These are phyloP conservation scores for Pogonus chalceus DNA, from an alignment of 1,140 invertebrate species.

Conservation along the genomic window DNA sequence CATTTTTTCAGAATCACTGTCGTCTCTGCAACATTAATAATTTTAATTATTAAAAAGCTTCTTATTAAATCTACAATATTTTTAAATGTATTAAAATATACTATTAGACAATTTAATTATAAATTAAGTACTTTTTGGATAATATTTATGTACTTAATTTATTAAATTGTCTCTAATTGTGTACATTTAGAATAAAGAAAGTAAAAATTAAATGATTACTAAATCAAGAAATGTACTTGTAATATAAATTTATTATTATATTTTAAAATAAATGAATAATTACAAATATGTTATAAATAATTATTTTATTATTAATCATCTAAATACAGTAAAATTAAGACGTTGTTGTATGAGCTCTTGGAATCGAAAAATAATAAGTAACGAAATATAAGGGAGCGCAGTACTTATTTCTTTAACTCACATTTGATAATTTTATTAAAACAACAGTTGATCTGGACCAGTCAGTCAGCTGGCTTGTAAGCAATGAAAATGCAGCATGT, in stretches of 20 bases:
- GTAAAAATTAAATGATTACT: no score
- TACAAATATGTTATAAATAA: slow-evolving; percentile 14
- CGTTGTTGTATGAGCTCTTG: background rate
- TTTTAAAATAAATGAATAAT: no score
- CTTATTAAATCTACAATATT: no score
- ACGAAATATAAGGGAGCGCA: background rate
- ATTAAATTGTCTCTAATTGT: no score
- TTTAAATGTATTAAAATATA: no score
- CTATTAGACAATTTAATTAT: no score
- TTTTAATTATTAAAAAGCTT: no score
- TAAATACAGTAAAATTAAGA: background rate
- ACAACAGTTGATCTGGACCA: slow-evolving; percentile 21
- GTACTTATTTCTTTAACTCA: slow-evolving; percentile 10
- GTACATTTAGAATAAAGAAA: no score
- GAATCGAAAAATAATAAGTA: background rate
- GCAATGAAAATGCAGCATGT: slow-evolving; percentile 12
- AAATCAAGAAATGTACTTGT: no score
- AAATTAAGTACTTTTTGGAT: no score
- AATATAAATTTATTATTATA: no score
- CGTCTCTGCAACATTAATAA: slow-evolving; percentile 5
- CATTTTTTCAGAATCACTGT: slow-evolving; percentile 37
- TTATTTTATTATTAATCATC: slow-evolving; percentile 8
- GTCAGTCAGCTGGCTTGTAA: slow-evolving; percentile 28
- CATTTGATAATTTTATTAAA: slow-evolving; percentile 13
- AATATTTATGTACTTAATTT: no score